Conservation (phyloP, 2,888 invertebrate species). For the Cephus rjabovi region DNA sequence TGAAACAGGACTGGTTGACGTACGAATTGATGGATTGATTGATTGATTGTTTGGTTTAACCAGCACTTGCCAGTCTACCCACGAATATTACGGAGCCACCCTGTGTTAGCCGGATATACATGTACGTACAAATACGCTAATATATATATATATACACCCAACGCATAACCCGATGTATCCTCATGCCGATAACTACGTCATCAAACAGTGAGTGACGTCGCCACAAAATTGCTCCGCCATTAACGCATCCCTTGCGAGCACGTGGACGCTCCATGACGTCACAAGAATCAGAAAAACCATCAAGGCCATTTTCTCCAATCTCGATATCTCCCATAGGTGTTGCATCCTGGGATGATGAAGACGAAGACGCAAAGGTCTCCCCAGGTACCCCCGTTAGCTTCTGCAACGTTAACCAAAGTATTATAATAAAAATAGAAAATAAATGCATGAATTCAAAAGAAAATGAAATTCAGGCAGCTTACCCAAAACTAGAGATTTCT, state of each 20-base stretch:
- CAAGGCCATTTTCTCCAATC: neutral
- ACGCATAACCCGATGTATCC: neutral
- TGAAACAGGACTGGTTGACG: constrained; percentile 10
- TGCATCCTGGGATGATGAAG: neutral
- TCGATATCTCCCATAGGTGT: neutral
- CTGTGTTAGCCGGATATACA: constrained; percentile 2
- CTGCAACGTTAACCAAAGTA: no score
- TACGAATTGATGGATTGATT: constrained; percentile 17
- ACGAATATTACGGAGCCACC: neutral
- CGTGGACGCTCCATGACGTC: constrained; percentile 35
- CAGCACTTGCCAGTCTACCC: constrained; percentile 2
- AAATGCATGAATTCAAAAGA: neutral
- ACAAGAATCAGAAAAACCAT: constrained; percentile 25
- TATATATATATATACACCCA: neutral
- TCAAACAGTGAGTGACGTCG: constrained; percentile 22
- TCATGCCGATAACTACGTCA: constrained; percentile 16
- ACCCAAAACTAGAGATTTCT: neutral
- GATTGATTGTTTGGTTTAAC: constrained; percentile 18
- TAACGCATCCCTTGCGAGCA: constrained; percentile 33
- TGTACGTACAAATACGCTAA: constrained; percentile 3
- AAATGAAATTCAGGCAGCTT: neutral
- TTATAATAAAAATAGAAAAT: neutral
- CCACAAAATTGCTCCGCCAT: constrained; percentile 18
- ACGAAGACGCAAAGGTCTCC: neutral
- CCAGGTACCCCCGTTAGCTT: neutral